A percentile compares a stretch with the other conserved stretches of the same genome.
Evolutionary conservation across 2,888 invertebrate species (phyloP).

Genomic region (Masnerella sp.): DNA sequence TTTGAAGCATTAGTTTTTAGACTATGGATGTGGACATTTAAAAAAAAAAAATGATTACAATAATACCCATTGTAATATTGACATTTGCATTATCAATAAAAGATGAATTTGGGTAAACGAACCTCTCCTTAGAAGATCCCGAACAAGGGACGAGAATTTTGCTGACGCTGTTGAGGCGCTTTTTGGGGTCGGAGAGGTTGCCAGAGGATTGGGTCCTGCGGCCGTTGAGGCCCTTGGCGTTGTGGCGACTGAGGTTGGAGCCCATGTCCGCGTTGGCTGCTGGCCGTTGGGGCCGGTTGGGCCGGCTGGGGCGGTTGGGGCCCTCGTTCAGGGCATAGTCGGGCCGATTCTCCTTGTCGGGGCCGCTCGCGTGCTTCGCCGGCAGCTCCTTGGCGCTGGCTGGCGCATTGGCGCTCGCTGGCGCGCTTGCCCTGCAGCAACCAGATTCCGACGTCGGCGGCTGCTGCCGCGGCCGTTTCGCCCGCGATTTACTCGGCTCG

Average conservation of each 20-base stretch:
- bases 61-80: no score
- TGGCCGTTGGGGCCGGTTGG: no score
- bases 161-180: slow-evolving; percentile 73
- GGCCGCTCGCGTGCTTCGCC: slow-evolving; percentile 68
- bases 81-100: no score
- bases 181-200: slow-evolving; percentile 83
- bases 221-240: slow-evolving; percentile 84
- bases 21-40: no score
- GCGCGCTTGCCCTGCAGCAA: slow-evolving; percentile 69
- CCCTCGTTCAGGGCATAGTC: slow-evolving; percentile 67
- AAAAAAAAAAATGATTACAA: no score
- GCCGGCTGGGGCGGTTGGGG: slow-evolving; percentile 20
- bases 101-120: no score
- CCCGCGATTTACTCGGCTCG: slow-evolving; percentile 63
- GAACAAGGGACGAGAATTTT: slow-evolving; percentile 75
- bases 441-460: slow-evolving; percentile 62
- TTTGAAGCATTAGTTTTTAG: no score
- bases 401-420: slow-evolving; percentile 64
- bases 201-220: slow-evolving; percentile 86
- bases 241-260: slow-evolving; percentile 88
- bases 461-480: slow-evolving; percentile 57
- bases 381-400: slow-evolving; percentile 70
- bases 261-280: slow-evolving; percentile 87
- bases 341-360: slow-evolving; percentile 72
- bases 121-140: slow-evolving; percentile 66